Percentiles rank a stretch among this genome's conserved stretches.
phyloP scores from a whole-genome alignment of 1,140 invertebrate genomes.

The Myzus persicae region DNA sequence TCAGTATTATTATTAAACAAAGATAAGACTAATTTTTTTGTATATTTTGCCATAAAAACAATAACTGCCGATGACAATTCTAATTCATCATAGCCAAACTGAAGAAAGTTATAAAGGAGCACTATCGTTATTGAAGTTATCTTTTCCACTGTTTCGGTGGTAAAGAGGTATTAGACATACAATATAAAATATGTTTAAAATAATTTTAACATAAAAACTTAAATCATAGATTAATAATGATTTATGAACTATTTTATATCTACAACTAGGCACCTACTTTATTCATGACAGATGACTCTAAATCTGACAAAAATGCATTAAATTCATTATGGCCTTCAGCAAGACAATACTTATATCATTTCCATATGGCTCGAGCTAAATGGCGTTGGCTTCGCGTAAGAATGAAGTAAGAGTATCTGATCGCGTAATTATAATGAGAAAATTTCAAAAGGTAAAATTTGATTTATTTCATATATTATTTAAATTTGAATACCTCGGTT shows the following conservation, averaged over 20 bases:
- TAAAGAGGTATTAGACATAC: neutral
- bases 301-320: conserved; percentile 39
- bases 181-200: neutral
- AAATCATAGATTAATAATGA: neutral
- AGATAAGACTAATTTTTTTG: no score
- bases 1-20: no score
- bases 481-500: no score
- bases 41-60: no score
- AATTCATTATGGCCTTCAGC: conserved; percentile 26
- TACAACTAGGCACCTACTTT: conserved; percentile 10
- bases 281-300: conserved; percentile 51
- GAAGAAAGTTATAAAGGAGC: conserved; percentile 8
- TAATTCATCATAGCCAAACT: neutral
- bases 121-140: neutral
- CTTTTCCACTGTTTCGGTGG: neutral
- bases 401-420: conserved; percentile 9
- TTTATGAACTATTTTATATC: neutral
- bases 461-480: no score
- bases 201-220: neutral
- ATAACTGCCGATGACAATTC: neutral
- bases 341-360: conserved; percentile 35
- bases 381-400: conserved; percentile 47
- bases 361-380: conserved; percentile 48
- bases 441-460: conserved; percentile 36
- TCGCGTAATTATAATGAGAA: conserved; percentile 20